These are phyloP conservation scores for Patella depressa DNA, from an alignment of 2,888 invertebrate species.

Conservation along the genomic window DNA sequence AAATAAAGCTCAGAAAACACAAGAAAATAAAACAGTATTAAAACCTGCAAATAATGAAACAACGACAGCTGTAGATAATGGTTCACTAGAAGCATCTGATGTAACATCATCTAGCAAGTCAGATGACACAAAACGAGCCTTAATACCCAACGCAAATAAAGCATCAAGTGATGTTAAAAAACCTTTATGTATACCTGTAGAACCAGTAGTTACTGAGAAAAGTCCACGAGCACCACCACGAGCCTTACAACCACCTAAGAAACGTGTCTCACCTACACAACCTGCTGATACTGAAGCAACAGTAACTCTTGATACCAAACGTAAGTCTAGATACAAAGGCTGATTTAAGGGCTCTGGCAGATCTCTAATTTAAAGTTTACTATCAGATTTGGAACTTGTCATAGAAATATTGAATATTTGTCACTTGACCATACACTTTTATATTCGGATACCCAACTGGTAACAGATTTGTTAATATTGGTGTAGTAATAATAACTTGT, in stretches of 20 bases:
- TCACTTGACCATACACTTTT: no score
- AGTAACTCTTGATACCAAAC: slow-evolving; percentile 22
- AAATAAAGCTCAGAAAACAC: neutral
- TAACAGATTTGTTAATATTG: no score
- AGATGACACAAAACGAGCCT: slow-evolving; percentile 1
- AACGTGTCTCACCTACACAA: slow-evolving; percentile 26
- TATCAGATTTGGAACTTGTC: no score
- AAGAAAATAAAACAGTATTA: neutral
- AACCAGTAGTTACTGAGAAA: slow-evolving; percentile 5
- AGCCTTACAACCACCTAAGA: slow-evolving; percentile 22
- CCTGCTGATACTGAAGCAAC: slow-evolving; percentile 6
- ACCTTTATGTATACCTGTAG: neutral
- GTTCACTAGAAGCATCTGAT: no score
- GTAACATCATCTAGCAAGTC: no score
- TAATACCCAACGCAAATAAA: neutral
- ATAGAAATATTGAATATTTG: no score
- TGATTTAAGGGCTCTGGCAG: no score
- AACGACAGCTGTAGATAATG: no score
- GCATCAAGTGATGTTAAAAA: slow-evolving; percentile 5
- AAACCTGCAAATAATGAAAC: neutral
- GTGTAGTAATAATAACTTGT: no score
- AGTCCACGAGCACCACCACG: slow-evolving; percentile 17
- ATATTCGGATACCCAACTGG: no score
- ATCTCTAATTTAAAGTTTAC: no score
- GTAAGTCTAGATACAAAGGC: slow-evolving; percentile 7